These are phyloP conservation scores for western clawed frog (Xenopus tropicalis) DNA, from an alignment of 2,113 vertebrate genomes.

Conservation along the genomic window UCB_Xtro_10.0 CM004444.2:99315001-99315500, in stretches of 20 bases:
- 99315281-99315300: not conserved
- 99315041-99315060: too few species aligned
- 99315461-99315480: too few species aligned
- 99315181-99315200: slow-evolving; percentile 1
- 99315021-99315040: too few species aligned
- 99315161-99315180: slow-evolving; percentile 1
- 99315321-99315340: not conserved
- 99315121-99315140: not conserved
- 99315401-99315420: not conserved
- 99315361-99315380: not conserved
- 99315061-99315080: too few species aligned
- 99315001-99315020: too few species aligned
- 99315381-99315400: slow-evolving; percentile 1
- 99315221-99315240: not conserved
- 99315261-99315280: not conserved
- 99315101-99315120: too few species aligned
- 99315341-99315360: not conserved
- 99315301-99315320: not conserved
- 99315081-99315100: too few species aligned
- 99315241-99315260: slow-evolving; percentile 8
- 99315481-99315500: too few species aligned
- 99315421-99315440: too few species aligned
- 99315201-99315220: not conserved
- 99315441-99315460: too few species aligned
- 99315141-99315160: slow-evolving; percentile 3